Base-by-base conservation (phyloP, 2,888 invertebrate genomes). In the Pachydiplax longipennis region DNA sequence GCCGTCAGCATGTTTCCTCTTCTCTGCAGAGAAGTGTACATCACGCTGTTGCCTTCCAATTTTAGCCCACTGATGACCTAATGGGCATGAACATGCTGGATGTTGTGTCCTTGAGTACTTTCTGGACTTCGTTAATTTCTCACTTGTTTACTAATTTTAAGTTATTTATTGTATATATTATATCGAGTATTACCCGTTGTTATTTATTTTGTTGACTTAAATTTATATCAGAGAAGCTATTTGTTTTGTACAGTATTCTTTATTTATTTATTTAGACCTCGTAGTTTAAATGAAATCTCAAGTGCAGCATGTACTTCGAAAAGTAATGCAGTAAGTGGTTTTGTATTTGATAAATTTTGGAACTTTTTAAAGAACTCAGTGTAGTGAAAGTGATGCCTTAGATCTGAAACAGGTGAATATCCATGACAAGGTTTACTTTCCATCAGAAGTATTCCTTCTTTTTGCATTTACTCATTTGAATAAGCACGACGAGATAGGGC, bases 31-130 rank as follows among this genome's bases (percentile, higher is more conserved):
- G 87, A 61, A 87, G 87, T 87, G 87, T 61, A 87, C 87, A 87
- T 87, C 87, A 87, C 87, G 87, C 87, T 87, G 87, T 87, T 87
- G 87, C 87, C 87, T 87, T 87, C 87, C 87, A 87, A n/a, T 87
- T 87, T 58, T 87, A 37, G 65, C 87, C 87, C 87, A 87, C 61
- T 37, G 37, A 65, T 61, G 87, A 87, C 87, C 58, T 87, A 61
- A n/a, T 37, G 87, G 87, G 87, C 87, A 87, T 87, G 61, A 65
- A 87, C 87, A 87, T 87, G 87, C 87, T 87, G 87, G 87, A 61
- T 65, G 87, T 87, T 87, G 87, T 87, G 58, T 87, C 31, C n/a
- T 37, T 87, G 87, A 87, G 87, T 87, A 87, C 25, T 87, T 48
- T 65, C 87, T 37, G 25, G 73, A 73, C 58, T 37, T 87, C 61